Evolutionary conservation across 1,140 invertebrate genomes (phyloP), one percentile per base, ranked within the genome.

Genomic region (Papilio machaon): DNA sequence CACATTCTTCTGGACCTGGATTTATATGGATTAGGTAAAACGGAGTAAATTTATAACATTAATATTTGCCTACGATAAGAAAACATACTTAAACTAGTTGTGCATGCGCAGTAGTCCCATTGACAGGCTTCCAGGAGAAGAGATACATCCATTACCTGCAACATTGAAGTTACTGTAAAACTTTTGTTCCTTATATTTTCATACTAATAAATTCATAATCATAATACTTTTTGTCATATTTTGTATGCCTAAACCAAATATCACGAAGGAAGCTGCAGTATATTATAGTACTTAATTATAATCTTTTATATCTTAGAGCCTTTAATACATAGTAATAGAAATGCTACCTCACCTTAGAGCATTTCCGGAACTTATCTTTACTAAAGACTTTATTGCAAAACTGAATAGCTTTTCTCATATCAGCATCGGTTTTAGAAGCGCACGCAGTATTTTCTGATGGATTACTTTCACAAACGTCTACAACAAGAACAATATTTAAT

Each of bases 41-140:
- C 4, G 38, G 38, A 0, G 38, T 54, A 82, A 35, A 38, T 73
- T 58, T 30, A 47, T 82, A 70, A 58, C 17, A n/a, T 6, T 10
- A 8, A 58, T 5, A 58, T n/a, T 19, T 7, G n/a, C 17, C 8
- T 19, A 19, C 17, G 7, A 58, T 19, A 58, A 19, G 54, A 19
- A 58, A 74, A 88, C 91, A 89, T 85, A 95, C 93, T 91, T 30
- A 87, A 77, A 43, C 86, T 90, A 1, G 84, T 81, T 15, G 84
- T 87, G 84, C 97, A 97, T n/a, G 95, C 94, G 87, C 97, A 98
- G 89, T 97, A 98, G 89, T 98, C 97, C 93, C 96, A 97, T 82
- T 96, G 95, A 87, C 98, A 98, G 3, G 97, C 95, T 86, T 96
- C 95, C 79, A 96, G 82, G 60, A 97, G 81, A 79, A 95, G 84